Conservation (phyloP, 2,888 invertebrate genomes). For the Aromia moschata region DNA sequence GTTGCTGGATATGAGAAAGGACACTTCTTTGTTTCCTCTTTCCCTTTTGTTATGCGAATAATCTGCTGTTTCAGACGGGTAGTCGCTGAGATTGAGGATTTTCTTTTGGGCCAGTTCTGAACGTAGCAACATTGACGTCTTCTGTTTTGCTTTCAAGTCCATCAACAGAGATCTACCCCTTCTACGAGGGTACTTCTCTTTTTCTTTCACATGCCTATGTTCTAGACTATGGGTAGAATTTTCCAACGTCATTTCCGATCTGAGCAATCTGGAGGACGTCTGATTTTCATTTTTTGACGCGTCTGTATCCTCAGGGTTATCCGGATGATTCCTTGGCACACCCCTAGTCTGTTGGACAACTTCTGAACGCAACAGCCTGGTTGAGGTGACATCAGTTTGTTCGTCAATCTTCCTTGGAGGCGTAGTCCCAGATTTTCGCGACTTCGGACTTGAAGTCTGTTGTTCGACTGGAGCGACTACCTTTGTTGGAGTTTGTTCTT, state of each 20-base stretch:
- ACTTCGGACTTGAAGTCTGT: background rate
- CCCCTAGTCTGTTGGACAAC: background rate
- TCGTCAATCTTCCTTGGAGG: background rate
- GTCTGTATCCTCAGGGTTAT: background rate
- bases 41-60: background rate
- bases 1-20: too few species aligned
- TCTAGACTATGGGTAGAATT: too few species aligned
- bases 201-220: background rate
- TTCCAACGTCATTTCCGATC: background rate
- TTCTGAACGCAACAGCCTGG: conserved; percentile 10
- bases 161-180: background rate
- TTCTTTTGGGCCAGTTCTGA: conserved; percentile 13
- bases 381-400: background rate
- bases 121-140: conserved; percentile 10
- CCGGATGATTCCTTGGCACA: background rate
- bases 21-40: background rate
- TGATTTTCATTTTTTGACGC: background rate
- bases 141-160: conserved; percentile 1
- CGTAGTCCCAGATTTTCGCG: background rate
- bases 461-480: background rate
- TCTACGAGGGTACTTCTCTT: background rate
- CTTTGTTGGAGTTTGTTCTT: too few species aligned
- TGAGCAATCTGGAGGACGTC: background rate
- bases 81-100: background rate
- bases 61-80: background rate